Conservation (phyloP, 2,888 invertebrate species). For the Morpho achilles region DNA sequence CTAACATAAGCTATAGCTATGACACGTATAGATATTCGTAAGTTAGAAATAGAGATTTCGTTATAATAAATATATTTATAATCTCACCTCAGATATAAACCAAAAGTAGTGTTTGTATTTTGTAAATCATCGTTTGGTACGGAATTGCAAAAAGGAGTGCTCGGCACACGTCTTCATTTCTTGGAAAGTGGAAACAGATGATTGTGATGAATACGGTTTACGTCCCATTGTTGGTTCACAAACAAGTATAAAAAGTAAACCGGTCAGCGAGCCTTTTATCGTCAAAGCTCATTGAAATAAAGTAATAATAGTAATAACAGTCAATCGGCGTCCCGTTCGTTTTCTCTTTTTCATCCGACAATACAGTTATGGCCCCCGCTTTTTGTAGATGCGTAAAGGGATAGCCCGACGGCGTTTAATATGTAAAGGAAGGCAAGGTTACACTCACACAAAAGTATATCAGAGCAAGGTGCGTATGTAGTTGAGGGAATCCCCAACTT, state of each 20-base stretch:
- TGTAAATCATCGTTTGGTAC: not conserved
- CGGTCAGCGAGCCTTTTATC: conserved; percentile 72
- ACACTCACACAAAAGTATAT: conserved; percentile 64
- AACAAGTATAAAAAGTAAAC: conserved; percentile 72
- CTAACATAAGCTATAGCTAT: too few species aligned
- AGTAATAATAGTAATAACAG: conserved; percentile 76
- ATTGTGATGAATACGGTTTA: conserved; percentile 68
- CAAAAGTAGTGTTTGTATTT: not conserved
- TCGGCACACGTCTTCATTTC: conserved; percentile 51
- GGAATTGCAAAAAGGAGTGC: not conserved
- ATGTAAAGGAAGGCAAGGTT: conserved; percentile 79
- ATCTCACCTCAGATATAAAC: too few species aligned
- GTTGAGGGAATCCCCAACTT: conserved; percentile 78
- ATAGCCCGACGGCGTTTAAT: conserved; percentile 77
- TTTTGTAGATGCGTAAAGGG: conserved; percentile 76
- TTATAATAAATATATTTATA: too few species aligned
- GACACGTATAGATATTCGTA: too few species aligned
- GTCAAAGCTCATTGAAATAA: conserved; percentile 66
- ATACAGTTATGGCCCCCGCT: conserved; percentile 67
- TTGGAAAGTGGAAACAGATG: conserved; percentile 59
- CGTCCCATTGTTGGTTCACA: conserved; percentile 70
- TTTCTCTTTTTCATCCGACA: conserved; percentile 70
- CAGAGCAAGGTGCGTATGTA: conserved; percentile 69
- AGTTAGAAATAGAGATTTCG: too few species aligned
- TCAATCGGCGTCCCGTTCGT: conserved; percentile 69